Evolutionary conservation across 1,140 invertebrate species (phyloP).

Genomic region (Riptortus pedestris): DNA sequence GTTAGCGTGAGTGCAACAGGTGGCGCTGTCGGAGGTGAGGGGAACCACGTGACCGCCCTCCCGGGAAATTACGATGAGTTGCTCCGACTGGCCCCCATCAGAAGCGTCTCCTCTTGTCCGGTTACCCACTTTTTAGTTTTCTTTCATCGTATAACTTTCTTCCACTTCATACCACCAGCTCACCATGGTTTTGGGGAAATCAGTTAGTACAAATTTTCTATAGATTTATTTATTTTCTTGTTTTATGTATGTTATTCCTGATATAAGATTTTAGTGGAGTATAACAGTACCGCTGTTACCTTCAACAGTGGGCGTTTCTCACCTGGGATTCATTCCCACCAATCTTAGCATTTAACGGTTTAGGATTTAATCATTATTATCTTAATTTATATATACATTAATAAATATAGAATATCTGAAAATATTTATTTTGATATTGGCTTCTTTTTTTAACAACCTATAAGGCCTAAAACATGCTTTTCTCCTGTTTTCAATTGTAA

Average conservation of each 20-base stretch:
- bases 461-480: background rate
- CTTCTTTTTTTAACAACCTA: background rate
- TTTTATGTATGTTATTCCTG: background rate
- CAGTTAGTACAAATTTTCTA: conserved; percentile 4
- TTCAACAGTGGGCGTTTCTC: background rate
- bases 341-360: background rate
- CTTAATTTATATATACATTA: background rate
- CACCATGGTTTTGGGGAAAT: conserved; percentile 22
- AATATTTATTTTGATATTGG: background rate
- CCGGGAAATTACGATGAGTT: conserved; percentile 16
- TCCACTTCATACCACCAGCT: background rate
- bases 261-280: no score
- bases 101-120: background rate
- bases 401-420: background rate
- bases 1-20: no score
- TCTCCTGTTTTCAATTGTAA: background rate
- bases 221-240: background rate
- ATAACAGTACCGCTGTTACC: background rate
- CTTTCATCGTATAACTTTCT: background rate
- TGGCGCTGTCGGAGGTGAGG: no score
- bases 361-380: background rate
- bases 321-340: background rate
- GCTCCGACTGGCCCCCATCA: background rate
- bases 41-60: no score
- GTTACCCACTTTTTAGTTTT: background rate